Percentiles rank a stretch among this genome's conserved stretches.
Evolutionary conservation across 2,113 vertebrate genomes (phyloP).

Genomic region (Penelope pileata): DNA sequence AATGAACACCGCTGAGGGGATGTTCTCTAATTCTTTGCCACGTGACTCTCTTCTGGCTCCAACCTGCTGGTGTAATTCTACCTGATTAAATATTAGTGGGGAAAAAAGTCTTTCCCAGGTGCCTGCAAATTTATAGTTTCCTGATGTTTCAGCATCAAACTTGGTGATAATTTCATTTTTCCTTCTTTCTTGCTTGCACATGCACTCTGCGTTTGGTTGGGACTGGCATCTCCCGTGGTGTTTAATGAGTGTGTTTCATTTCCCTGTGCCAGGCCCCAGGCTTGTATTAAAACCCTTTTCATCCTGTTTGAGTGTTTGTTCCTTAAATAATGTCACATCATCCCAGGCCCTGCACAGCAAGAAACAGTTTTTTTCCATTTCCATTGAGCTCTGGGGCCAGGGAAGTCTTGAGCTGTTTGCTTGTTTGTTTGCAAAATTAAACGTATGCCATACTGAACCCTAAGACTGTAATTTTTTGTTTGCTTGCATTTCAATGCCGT

Average conservation of each 20-base stretch:
- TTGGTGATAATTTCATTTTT: not conserved
- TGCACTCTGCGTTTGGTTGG: not conserved
- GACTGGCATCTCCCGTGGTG: not conserved
- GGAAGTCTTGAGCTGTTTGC: not conserved
- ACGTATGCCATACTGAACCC: constrained; percentile 19
- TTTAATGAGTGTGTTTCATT: constrained; percentile 11
- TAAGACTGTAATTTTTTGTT: not conserved
- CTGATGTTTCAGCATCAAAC: not conserved
- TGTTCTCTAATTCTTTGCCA: not conserved
- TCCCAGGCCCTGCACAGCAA: constrained; percentile 4
- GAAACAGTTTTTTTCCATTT: not conserved
- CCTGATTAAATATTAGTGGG: not conserved
- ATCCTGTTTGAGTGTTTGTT: constrained; percentile 2
- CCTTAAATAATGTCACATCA: constrained; percentile 34
- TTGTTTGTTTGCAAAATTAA: constrained; percentile 33
- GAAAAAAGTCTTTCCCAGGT: not conserved
- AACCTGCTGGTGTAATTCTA: not conserved
- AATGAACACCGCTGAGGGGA: not conserved
- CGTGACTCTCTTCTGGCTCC: not conserved
- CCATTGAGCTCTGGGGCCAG: not conserved
- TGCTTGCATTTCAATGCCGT: not conserved
- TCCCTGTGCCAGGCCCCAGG: not conserved
- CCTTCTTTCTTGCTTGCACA: not conserved
- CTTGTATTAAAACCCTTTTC: constrained; percentile 31
- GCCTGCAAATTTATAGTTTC: not conserved